Base-by-base conservation (phyloP, 2,113 vertebrate genomes). In the Ctenomys sociabilis region DNA sequence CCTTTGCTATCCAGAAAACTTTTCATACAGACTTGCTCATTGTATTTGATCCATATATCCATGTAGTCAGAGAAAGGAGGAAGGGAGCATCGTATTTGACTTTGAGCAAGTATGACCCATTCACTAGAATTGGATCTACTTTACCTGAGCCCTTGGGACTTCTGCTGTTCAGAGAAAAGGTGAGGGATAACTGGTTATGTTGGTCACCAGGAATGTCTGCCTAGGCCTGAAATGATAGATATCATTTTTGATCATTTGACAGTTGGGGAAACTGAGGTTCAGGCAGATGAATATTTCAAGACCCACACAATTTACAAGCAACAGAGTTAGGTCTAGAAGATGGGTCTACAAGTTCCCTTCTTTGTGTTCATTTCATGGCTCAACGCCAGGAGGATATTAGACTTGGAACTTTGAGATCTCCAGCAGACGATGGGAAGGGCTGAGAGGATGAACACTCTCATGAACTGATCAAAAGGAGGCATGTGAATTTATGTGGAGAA, bases 201-300 rank as follows among this genome's bases (percentile, higher is more conserved):
- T 49, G 49, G 45, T 70, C 52, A 21, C 21, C 24, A 22, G 70
- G 63, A 68, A 26, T 4, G 28, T 82, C 52, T 30, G 3, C 45
- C 57, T 43, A 75, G 49, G 3, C 2, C 7, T 37, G 0, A 0
- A 11, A 30, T 13, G 26, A 45, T 32, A 19, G 37, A 1, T 54
- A 35, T 22, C 35, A 21, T 26, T 30, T 30, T n/a, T 19, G 2
- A 21, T 12, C 30, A 78, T 66, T 64, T 80, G 80, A 77, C 14
- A 93, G 52, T 17, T 24, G 7, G 7, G 82, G n/a, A 96, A 92
- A 94, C 63, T 8, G 66, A 92, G 72, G n/a, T 61, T 91, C 24
- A 77, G 17, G 37, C 0, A 72, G 13, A n/a, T 37, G 35, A 21
- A 40, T 2, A 72, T 77, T 85, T 81, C 63, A 93, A 88, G 77